Conservation (phyloP, 2,797 vertebrate genomes). For the Anabas testudineus region DNA sequence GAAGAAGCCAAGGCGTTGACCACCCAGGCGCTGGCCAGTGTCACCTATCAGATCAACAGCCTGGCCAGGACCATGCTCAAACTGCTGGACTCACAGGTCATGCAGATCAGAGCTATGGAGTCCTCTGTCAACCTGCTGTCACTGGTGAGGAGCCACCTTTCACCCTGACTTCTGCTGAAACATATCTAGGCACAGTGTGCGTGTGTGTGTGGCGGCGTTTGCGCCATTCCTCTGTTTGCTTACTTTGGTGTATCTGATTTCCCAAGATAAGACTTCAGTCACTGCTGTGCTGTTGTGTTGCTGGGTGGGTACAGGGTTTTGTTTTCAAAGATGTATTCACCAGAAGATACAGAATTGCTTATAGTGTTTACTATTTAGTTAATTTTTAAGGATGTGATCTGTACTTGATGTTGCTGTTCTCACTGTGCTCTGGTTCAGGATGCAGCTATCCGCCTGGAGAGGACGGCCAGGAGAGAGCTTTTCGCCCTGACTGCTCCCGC, state of each 20-base stretch:
- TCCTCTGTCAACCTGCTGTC: constrained; percentile 84
- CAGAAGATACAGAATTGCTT: no score
- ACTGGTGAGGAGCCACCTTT: constrained; percentile 80
- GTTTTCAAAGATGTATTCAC: neutral
- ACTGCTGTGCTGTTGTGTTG: no score
- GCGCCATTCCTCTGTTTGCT: neutral
- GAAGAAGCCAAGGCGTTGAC: constrained; percentile 91
- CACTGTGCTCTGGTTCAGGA: constrained; percentile 74
- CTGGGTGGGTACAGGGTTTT: neutral
- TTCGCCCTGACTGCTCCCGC: constrained; percentile 79
- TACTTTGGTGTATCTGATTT: neutral
- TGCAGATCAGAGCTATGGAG: constrained; percentile 85
- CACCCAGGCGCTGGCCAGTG: constrained; percentile 92
- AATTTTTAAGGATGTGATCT: neutral
- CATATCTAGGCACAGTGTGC: neutral
- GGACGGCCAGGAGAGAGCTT: constrained; percentile 87
- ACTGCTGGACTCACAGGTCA: constrained; percentile 88
- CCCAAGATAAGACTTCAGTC: neutral
- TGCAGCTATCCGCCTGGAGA: constrained; percentile 88
- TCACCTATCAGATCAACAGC: constrained; percentile 91
- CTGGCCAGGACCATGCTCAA: constrained; percentile 85
- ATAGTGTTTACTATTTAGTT: no score
- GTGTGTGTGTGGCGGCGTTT: no score
- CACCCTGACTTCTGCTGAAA: neutral
- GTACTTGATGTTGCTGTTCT: neutral